These are phyloP conservation scores for Odobenus rosmarus DNA, from an alignment of 2,113 vertebrate genomes.

Conservation along the genomic window DNA sequence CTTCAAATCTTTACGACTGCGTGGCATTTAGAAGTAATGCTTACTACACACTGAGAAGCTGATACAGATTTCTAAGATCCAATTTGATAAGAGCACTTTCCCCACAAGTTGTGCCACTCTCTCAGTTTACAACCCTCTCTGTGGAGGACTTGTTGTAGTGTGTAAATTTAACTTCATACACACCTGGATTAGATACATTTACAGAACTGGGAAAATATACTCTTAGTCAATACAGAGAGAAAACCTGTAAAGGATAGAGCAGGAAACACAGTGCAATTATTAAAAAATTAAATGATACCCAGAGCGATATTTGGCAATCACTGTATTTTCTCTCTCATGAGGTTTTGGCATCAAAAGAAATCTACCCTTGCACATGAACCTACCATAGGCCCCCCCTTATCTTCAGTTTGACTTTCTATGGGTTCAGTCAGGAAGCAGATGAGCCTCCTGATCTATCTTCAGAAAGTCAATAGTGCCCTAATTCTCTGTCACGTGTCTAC, in stretches of 20 bases:
- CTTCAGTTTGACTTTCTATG: not conserved
- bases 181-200: not conserved
- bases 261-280: not conserved
- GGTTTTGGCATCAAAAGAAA: constrained; percentile 14
- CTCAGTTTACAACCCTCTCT: not conserved
- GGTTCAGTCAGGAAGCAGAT: not conserved
- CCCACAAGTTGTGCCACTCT: not conserved
- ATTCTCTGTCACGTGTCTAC: not conserved
- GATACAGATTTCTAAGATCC: constrained; percentile 45
- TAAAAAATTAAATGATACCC: not conserved
- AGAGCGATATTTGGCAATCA: not conserved
- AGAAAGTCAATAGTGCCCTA: not conserved
- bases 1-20: constrained; percentile 42
- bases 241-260: not conserved
- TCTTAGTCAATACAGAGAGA: not conserved
- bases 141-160: not conserved
- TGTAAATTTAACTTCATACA: constrained; percentile 3
- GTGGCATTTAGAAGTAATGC: not conserved
- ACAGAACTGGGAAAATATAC: not conserved
- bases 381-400: not conserved
- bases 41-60: constrained; percentile 22
- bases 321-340: constrained; percentile 16
- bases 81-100: constrained; percentile 55
- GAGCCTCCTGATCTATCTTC: not conserved
- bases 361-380: not conserved